Percentiles rank a stretch among this genome's conserved stretches.
These are phyloP conservation scores for Cataglyphis hispanica DNA, from an alignment of 1,140 invertebrate genomes.

Conservation along the genomic window DNA sequence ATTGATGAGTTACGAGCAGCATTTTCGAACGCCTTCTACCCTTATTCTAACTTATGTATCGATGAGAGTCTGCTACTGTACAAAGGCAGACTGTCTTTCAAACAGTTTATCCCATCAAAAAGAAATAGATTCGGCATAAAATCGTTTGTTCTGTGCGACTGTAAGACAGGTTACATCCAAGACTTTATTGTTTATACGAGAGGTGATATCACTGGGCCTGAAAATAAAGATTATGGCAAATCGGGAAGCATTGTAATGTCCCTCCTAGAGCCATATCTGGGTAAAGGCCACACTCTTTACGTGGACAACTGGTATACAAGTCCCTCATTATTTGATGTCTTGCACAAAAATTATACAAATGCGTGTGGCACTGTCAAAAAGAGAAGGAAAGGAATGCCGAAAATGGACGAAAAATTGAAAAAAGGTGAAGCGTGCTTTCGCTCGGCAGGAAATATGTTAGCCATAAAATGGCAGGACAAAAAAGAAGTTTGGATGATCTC, in stretches of 20 bases:
- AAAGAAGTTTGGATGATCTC: slow-evolving; percentile 63
- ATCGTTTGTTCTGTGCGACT: slow-evolving; percentile 68
- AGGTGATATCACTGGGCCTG: background rate
- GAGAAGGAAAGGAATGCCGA: slow-evolving; percentile 68
- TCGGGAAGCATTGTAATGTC: slow-evolving; percentile 65
- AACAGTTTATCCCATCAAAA: slow-evolving; percentile 80
- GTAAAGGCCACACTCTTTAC: slow-evolving; percentile 67
- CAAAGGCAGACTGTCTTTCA: slow-evolving; percentile 77
- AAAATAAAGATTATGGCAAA: slow-evolving; percentile 59
- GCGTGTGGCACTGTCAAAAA: slow-evolving; percentile 70
- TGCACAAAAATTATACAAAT: slow-evolving; percentile 63
- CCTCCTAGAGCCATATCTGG: slow-evolving; percentile 69
- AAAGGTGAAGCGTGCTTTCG: slow-evolving; percentile 61
- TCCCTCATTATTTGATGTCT: slow-evolving; percentile 66
- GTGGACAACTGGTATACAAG: slow-evolving; percentile 71
- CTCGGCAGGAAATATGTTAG: slow-evolving; percentile 44
- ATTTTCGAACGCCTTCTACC: slow-evolving; percentile 62
- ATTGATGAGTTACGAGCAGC: slow-evolving; percentile 43
- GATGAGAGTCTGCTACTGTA: slow-evolving; percentile 71
- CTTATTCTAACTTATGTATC: slow-evolving; percentile 68
- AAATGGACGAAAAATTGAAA: slow-evolving; percentile 69
- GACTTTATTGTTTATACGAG: slow-evolving; percentile 74
- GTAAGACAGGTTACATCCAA: slow-evolving; percentile 71
- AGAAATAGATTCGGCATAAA: slow-evolving; percentile 71
- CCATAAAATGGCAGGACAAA: slow-evolving; percentile 71